Base-by-base conservation (phyloP, 2,888 invertebrate genomes). In the Cantharis flavilabris region DNA sequence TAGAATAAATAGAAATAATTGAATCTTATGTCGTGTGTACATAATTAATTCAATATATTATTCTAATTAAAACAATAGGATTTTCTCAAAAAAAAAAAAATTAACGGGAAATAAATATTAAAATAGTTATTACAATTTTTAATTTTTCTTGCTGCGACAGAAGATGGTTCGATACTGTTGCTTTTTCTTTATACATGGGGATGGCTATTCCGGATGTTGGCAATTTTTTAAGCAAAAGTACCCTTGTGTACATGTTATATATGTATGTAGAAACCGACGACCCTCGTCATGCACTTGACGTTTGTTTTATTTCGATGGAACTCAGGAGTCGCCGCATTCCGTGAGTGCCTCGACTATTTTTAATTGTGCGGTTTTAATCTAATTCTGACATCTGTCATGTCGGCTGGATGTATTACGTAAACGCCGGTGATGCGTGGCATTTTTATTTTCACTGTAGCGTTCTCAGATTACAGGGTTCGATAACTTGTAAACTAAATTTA, bases 321-420 rank as follows among this genome's bases (percentile, higher is more conserved):
- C 81, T 81, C 81, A 83, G 83, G 80, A 82, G 81, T 82, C 82
- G 79, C 80, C 80, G 82, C 82, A 83, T 83, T 79, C 82, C 82
- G 79, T 80, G 80, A 81, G 82, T 81, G 79, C 79, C 81, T 82
- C 81, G 82, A 83, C 82, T 84, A 85, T 86, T 86, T 86, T 86
- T 86, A 86, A 86, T 85, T 86, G 85, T 85, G 84, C 85, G 84
- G 85, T 86, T 87, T 86, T 86, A 86, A 87, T 87, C 85, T 85
- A 85, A 85, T 86, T 86, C 86, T 87, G 87, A 87, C 87, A 87
- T 85, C 83, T 87, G 86, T 86, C 86, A 87, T 84, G 85, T 84
- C 81, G 79, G 80, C 80, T 82, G 83, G 83, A 83, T 83, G 84
- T 83, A 83, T 85, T 85, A 85, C 84, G 82, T 83, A 83, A 83